Evolutionary conservation across 2,797 vertebrate species (phyloP).

Genomic region (Scleropages formosus): DNA sequence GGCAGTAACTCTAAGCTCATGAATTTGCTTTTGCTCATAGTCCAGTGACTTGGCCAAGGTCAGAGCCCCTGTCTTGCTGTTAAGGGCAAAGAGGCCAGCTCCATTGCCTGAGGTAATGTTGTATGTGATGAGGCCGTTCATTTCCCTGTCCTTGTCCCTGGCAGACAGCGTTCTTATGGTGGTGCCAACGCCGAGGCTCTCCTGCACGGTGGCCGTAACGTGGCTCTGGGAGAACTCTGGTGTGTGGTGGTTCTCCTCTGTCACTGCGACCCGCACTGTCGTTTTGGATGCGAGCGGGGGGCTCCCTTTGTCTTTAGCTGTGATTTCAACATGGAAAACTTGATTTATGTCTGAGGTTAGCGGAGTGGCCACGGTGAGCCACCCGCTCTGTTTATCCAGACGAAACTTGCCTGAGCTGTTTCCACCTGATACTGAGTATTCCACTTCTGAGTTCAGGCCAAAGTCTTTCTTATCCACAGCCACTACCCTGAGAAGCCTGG

Average conservation of each 20-base stretch:
- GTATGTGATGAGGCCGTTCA: constrained; percentile 88
- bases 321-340: constrained; percentile 76
- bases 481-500: constrained; percentile 79
- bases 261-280: constrained; percentile 79
- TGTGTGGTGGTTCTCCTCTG: constrained; percentile 93
- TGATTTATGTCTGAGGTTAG: constrained; percentile 81
- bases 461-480: constrained; percentile 91
- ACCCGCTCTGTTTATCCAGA: constrained; percentile 83
- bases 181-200: constrained; percentile 85
- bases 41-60: constrained; percentile 79
- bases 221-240: constrained; percentile 95
- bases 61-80: constrained; percentile 82
- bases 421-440: constrained; percentile 79
- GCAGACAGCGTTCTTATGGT: constrained; percentile 84
- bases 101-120: constrained; percentile 86
- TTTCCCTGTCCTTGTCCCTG: constrained; percentile 90
- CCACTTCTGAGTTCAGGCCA: constrained; percentile 89
- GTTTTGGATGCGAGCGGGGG: constrained; percentile 81
- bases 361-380: constrained; percentile 85
- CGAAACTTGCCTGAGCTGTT: constrained; percentile 81
- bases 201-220: constrained; percentile 79
- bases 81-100: constrained; percentile 79
- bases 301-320: constrained; percentile 87
- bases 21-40: constrained; percentile 81
- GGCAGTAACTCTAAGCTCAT: constrained; percentile 85